phyloP scores from a whole-genome alignment of 2,888 invertebrate species.

The Seira sanloemensis region DNA sequence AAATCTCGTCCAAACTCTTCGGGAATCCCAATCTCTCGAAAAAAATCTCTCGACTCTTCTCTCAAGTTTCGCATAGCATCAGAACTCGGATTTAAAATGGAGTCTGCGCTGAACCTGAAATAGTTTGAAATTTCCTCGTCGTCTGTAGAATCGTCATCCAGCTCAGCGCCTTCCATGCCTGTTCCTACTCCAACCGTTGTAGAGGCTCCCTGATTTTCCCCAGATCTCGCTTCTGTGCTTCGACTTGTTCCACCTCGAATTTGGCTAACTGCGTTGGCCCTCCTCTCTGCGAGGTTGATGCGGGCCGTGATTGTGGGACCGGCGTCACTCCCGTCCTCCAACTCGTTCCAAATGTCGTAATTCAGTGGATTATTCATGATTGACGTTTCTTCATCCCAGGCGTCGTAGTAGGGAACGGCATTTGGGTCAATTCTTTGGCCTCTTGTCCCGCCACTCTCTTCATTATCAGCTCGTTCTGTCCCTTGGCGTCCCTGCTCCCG shows the following conservation, averaged over 20 bases:
- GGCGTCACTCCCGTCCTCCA: slow-evolving; percentile 20
- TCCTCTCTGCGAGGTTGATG: slow-evolving; percentile 36
- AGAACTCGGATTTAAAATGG: neutral
- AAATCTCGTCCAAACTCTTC: slow-evolving; percentile 44
- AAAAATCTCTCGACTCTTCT: slow-evolving; percentile 24
- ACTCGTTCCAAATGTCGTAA: slow-evolving; percentile 52
- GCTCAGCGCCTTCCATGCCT: slow-evolving; percentile 15
- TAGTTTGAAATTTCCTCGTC: slow-evolving; percentile 31
- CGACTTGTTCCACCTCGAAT: too few species aligned
- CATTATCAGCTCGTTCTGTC: neutral
- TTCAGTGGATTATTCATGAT: slow-evolving; percentile 46
- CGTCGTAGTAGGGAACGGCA: slow-evolving; percentile 15
- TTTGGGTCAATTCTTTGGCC: neutral
- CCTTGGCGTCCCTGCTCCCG: neutral
- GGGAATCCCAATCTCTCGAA: slow-evolving; percentile 38
- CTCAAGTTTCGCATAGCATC: neutral
- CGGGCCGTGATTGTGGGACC: slow-evolving; percentile 31
- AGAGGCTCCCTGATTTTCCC: neutral
- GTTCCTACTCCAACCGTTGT: slow-evolving; percentile 9
- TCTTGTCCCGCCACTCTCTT: neutral
- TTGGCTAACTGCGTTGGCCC: neutral
- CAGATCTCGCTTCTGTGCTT: neutral
- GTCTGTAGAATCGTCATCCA: slow-evolving; percentile 29
- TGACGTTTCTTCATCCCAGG: slow-evolving; percentile 45
- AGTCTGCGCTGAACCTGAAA: neutral